Conservation (phyloP, 2,113 vertebrate species). For the Heteronetta atricapilla region DNA sequence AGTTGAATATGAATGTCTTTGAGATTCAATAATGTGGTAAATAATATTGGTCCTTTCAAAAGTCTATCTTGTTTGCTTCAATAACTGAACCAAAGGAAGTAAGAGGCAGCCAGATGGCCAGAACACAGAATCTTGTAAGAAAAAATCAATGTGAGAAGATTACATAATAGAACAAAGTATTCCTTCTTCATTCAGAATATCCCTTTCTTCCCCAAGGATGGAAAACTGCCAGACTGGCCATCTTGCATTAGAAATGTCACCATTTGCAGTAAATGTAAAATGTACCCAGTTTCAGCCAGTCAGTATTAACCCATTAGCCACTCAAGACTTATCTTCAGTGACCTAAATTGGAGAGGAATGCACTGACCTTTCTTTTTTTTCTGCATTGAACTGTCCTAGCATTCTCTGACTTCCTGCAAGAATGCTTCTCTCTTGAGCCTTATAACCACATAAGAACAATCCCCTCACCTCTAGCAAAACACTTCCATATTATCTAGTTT, state of each 20-base stretch:
- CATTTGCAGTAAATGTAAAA: neutral
- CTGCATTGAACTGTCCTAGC: neutral
- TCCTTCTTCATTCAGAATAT: conserved; percentile 13
- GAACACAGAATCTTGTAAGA: neutral
- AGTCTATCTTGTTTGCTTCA: conserved; percentile 49
- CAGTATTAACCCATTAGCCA: neutral
- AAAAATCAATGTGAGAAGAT: neutral
- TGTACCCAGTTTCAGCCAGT: neutral
- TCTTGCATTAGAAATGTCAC: neutral
- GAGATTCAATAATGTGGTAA: conserved; percentile 54
- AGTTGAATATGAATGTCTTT: conserved; percentile 41
- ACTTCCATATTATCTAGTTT: neutral
- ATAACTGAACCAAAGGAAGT: conserved; percentile 50
- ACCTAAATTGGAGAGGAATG: neutral
- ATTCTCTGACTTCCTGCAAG: neutral
- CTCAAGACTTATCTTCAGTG: neutral
- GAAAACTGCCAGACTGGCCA: neutral
- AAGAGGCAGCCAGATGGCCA: conserved; percentile 44
- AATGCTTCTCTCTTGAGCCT: neutral
- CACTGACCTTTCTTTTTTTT: neutral
- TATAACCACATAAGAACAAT: neutral
- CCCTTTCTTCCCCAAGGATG: neutral
- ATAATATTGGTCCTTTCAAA: conserved; percentile 55
- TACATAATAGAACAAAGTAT: conserved; percentile 37
- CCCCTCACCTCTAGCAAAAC: neutral